Base-by-base conservation (phyloP, 2,888 invertebrate genomes). In the Synanthedon myopaeformis region DNA sequence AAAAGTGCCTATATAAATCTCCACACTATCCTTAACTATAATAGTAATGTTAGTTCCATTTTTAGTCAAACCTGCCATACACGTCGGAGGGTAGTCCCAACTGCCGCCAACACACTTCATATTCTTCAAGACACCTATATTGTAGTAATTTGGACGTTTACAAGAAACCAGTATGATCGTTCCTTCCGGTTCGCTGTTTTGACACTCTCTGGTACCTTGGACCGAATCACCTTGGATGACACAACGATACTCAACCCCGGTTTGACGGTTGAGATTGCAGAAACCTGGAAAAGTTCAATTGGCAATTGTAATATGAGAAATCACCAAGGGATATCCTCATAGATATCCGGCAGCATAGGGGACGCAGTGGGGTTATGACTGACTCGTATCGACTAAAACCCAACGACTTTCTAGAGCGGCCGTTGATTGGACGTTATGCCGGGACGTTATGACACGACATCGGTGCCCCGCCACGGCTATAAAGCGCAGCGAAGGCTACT, bases 11-110 rank as follows among this genome's bases (percentile, higher is more conserved):
- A 77, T 56, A 17, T 70, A 65, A 0, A 81, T 55, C 57, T 75
- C 64, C 0, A 79, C 59, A 1, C 62, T 63, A 53, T 78, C 75
- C 52, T 69, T 73, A 11, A 79, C 57, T 0, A 77, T 28, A 3
- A 80, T 70, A 3, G 76, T 78, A 3, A 77, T 65, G 50, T 77
- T 76, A 23, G 70, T 74, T 14, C 74, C 77, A 51, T 66, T 66
- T 68, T 65, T 70, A 12, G 51, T 28, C 74, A 69, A 67, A 81
- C 79, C 81, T 75, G 78, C 70, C 6, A 56, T 53, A 61, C 81
- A 82, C 3, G 56, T 59, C 3, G 75, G 69, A 5, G 62, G 55
- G 57, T 72, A 61, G 60, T 73, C 67, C 78, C 79, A 82, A 45
- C 57, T 66, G 12, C 74, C 76, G 1, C 71, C 67, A 28, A 67